Conservation (phyloP, 2,113 vertebrate species). For the Ceuthmochares aereus region DNA sequence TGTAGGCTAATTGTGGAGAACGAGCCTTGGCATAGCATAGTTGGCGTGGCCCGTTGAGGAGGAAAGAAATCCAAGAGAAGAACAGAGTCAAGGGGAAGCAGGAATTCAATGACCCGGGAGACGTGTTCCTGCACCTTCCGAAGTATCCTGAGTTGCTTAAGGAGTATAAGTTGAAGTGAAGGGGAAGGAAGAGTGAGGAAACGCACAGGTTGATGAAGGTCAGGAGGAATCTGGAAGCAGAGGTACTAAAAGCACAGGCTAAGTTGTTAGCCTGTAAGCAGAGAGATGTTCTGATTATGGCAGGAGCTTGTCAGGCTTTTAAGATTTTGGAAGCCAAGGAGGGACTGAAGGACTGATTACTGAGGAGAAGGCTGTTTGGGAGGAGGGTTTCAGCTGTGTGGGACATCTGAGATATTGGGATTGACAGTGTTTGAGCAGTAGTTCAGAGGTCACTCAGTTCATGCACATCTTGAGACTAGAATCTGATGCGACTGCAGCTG, state of each 20-base stretch:
- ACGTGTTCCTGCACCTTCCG: accelerated
- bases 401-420: neutral
- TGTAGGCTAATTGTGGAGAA: neutral
- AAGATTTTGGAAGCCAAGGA: neutral
- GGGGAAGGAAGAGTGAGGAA: neutral
- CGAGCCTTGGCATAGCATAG: neutral
- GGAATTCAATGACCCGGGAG: neutral
- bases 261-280: neutral
- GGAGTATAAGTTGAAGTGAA: neutral
- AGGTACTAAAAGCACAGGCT: neutral
- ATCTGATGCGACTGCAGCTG: neutral
- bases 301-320: neutral
- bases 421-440: accelerated
- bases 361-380: neutral
- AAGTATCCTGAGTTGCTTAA: neutral
- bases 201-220: neutral
- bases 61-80: neutral
- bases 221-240: neutral
- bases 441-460: neutral
- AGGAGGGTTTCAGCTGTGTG: neutral
- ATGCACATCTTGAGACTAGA: neutral
- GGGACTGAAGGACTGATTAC: neutral
- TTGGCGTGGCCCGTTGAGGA: neutral
- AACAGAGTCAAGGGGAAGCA: neutral
- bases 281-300: neutral